Base-by-base conservation (phyloP, 2,113 vertebrate genomes). In the Colistium nudipinnis region DNA sequence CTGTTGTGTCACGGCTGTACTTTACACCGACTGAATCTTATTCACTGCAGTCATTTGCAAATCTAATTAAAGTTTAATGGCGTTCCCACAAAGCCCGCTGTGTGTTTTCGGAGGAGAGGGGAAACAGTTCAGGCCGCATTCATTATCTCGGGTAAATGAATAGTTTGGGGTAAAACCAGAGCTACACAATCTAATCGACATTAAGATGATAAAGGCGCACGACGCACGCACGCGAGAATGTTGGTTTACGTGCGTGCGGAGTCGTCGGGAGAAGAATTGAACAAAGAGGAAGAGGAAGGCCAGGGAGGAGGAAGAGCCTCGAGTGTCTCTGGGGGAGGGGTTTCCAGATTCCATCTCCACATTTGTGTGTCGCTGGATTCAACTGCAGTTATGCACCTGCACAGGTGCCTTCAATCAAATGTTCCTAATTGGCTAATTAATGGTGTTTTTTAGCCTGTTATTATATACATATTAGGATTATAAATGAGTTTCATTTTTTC, bases 41-140 rank as follows among this genome's bases (percentile, higher is more conserved):
- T 66, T 81, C 78, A 68, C 74, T 61, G 53, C 69, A 83, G 51
- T 78, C 57, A 72, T 86, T 82, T 86, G 70, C 54, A 80, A 90
- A 90, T 87, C 80, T 80, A 89, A 88, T 92, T 83, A 81, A 88
- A 87, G 56, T 82, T 82, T 76, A 68, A 65, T 36, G 59, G 65
- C 44, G 52, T 35, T 49, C 71, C 66, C 73, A 55, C 64, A 80
- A 83, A 87, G 83, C 64, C 39, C 55, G 47, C 27, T 30, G 38
- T 68, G 61, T 35, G 44, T 81, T 75, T n/a, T 70, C 38, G 53
- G 61, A 62, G 59, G 43, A 49, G 19, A 68, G 70, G 52, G 49
- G 1, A 55, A 49, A 66, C 43, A 24, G 48, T 62, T 11, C 30
- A 35, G 60, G 65, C 38, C 51, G 74, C 33, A 54, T 56, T 53